Conservation (phyloP, 2,113 vertebrate species). For the Zootoca vivipara region DNA sequence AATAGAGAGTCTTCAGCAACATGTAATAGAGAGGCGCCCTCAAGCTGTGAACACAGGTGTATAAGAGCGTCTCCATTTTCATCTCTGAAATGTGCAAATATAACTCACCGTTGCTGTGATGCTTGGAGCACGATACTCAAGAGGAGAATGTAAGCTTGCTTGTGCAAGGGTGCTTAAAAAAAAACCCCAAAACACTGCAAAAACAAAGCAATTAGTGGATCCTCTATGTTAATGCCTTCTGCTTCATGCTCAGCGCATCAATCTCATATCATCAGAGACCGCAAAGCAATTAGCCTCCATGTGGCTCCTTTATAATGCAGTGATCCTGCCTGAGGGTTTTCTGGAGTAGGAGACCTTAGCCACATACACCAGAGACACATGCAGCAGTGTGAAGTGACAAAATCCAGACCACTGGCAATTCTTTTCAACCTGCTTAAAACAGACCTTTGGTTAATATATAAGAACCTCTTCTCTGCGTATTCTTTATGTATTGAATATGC, state of each 20-base stretch:
- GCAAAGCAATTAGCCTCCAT: background rate
- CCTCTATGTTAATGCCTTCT: background rate
- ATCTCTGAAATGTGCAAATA: background rate
- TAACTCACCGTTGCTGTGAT: background rate
- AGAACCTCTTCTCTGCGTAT: too few relatives aligned
- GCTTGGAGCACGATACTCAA: background rate
- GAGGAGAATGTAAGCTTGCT: background rate
- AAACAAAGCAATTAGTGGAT: constrained; percentile 2
- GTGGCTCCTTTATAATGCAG: background rate
- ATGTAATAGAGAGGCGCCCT: too few relatives aligned
- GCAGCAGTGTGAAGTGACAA: background rate
- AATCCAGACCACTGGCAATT: too few relatives aligned
- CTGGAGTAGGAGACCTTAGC: background rate
- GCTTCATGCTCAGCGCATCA: background rate
- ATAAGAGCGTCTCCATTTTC: background rate
- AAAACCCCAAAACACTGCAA: background rate
- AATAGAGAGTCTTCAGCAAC: too few relatives aligned
- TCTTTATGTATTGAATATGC: too few relatives aligned
- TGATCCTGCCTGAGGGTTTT: background rate
- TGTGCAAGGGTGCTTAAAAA: background rate
- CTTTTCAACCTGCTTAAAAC: too few relatives aligned
- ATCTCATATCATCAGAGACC: background rate
- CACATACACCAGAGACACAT: background rate
- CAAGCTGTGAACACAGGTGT: too few relatives aligned
- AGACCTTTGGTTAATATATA: too few relatives aligned